Evolutionary conservation across 2,888 invertebrate species (phyloP), one percentile per base, ranked within the genome.

Genomic region (Dolomedes plantarius): DNA sequence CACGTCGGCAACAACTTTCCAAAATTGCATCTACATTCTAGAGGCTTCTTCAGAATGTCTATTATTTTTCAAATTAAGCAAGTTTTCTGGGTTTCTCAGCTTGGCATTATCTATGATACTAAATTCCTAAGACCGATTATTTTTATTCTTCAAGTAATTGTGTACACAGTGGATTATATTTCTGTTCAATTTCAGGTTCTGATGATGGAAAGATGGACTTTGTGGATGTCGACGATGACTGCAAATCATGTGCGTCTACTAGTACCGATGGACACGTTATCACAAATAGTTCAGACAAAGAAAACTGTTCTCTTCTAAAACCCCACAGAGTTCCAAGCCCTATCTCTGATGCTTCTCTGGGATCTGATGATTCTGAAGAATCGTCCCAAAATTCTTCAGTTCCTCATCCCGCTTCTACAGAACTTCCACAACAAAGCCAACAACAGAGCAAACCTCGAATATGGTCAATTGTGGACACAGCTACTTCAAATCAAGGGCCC

Each of bases 401-500:
- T 1, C 68, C 74, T 23, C 68, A 73, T 29, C 75, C 69, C 5
- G 16, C 79, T 0, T 71, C 81, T 6, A 82, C 81, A 27, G 77
- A 77, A 28, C 78, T 77, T 62, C 83, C 77, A 39, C 83, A 77
- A 11, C 83, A 77, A 31, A 31, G 19, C 32, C 56, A 64, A 31
- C 83, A 85, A 39, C 83, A 72, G n/a, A 72, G 71, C 16, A 90
- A 90, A 67, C 90, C 90, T 23, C 88, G 90, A 68, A 90, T 90
- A 56, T 90, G 90, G 90, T 90, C 90, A 56, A 89, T 90, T 28
- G 90, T 89, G 69, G 90, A 90, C 87, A 90, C 89, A 41, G 90
- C 90, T 13, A 90, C 90, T 11, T 88, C 88, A n/a, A 72, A 75
- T 19, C 65, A 56, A 56, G 76, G 72, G 16, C 72, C 72, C 19